A percentile compares a stretch with the other conserved stretches of the same genome.
Conservation (phyloP, 35 echinoderm and acorn worm species). For the Strongylocentrotus purpuratus region DNA sequence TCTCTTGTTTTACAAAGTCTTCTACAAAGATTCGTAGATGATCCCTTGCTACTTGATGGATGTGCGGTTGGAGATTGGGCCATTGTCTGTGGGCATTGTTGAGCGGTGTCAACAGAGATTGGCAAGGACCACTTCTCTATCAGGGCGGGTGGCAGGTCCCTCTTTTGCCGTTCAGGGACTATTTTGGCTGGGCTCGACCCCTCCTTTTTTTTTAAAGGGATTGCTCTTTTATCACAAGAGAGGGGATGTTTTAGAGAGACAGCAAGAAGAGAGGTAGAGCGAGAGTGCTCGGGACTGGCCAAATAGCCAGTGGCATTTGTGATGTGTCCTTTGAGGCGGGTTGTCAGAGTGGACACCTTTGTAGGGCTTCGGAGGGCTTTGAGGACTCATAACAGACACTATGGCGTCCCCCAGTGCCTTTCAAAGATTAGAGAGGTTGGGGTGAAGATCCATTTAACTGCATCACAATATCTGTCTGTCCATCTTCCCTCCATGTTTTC, state of each 20-base stretch:
- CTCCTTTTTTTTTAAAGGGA: constrained; percentile 28
- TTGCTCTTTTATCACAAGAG: constrained; percentile 46
- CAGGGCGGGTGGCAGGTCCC: background rate
- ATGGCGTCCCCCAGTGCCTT: constrained; percentile 41
- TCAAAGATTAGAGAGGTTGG: constrained; percentile 48
- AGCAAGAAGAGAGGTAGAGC: background rate
- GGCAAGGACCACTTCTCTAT: background rate
- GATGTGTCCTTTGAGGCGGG: constrained; percentile 16
- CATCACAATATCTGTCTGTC: constrained; percentile 44
- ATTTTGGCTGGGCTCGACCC: background rate
- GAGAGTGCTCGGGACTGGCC: constrained; percentile 7
- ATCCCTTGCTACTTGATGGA: background rate
- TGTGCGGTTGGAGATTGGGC: background rate
- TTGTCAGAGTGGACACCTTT: constrained; percentile 48
- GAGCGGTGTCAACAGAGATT: constrained; percentile 49
- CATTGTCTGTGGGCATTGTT: constrained; percentile 47
- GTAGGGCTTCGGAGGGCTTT: constrained; percentile 26
- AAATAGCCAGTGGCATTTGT: constrained; percentile 40
- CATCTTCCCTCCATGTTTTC: background rate
- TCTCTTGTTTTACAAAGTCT: background rate
- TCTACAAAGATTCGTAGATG: background rate
- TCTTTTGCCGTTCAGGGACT: background rate
- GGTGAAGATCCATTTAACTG: constrained; percentile 48
- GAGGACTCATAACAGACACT: constrained; percentile 46
- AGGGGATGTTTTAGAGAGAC: background rate